Evolutionary conservation across 30 jellyfish, hydroid and myxozoan genomes (phyloP).

Genomic region (Nemopilema nomurai): DNA sequence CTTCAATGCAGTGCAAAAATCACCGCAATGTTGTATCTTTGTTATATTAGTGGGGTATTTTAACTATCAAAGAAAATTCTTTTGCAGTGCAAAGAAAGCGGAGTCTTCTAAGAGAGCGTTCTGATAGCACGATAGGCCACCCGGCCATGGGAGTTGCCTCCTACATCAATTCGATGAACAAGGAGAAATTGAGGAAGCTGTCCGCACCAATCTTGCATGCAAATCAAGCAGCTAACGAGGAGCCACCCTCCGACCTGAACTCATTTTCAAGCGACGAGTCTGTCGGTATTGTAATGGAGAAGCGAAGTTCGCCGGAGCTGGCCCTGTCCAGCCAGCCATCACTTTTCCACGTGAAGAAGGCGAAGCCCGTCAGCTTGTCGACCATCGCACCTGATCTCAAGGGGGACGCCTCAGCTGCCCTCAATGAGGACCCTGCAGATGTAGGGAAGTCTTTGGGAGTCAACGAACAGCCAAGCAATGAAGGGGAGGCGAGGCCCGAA

Average conservation of each 20-base stretch:
- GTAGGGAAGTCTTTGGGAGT: not conserved
- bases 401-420: conserved; percentile 38
- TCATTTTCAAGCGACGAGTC: conserved; percentile 60
- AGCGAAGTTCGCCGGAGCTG: not conserved
- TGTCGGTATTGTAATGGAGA: conserved; percentile 28
- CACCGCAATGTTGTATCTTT: too few relatives aligned
- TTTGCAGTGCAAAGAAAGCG: conserved; percentile 28
- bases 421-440: conserved; percentile 27
- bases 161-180: conserved; percentile 69
- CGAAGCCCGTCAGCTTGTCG: conserved; percentile 42
- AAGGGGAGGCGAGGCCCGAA: not conserved
- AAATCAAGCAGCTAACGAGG: not conserved
- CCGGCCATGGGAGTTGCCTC: conserved; percentile 78
- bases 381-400: conserved; percentile 49
- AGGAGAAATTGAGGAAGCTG: conserved; percentile 45
- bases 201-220: conserved; percentile 46
- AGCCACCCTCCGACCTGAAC: not conserved
- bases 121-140: conserved; percentile 49
- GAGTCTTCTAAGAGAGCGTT: conserved; percentile 5
- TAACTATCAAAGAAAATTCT: too few relatives aligned
- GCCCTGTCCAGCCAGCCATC: not conserved
- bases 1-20: too few relatives aligned
- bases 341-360: conserved; percentile 34
- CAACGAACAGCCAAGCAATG: not conserved
- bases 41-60: too few relatives aligned